Evolutionary conservation across 1,140 invertebrate species (phyloP), one percentile per base, ranked within the genome.

Genomic region (Drosophila sucinea): DNA sequence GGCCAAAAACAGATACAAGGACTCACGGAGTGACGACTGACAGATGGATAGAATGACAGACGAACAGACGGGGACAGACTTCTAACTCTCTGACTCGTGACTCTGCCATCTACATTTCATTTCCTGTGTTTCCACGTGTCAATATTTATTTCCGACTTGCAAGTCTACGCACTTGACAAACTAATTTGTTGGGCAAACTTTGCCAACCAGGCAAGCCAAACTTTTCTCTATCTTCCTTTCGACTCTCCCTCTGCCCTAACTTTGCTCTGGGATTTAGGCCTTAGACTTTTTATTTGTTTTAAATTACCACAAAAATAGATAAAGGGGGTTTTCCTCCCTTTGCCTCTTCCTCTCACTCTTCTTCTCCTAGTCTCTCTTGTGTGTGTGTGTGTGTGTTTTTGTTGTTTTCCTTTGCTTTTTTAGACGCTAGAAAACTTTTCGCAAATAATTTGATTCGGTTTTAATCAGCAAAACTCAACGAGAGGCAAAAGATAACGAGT

Each of bases 261-360:
- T 25, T 47, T 38, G 73, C 33, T 67, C 61, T 77, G 73, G 73
- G 73, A 77, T 77, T 77, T 70, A 74, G 62, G 62, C 11, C 23
- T 35, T 30, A 60, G 56, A 27, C 41, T 61, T 61, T 77, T 79
- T 90, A 90, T 90, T 90, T 90, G 85, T 86, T 90, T 90, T 90
- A 90, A 90, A 90, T 90, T 90, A 90, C 81, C 86, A 81, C 86
- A 79, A 90, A 90, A 90, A 90, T 90, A 90, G 86, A 90, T 90
- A 90, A 73, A 71, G 70, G 73, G 54, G 63, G 30, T 54, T 68
- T 51, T 80, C 23, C 51, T 47, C 67, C 25, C 57, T 33, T 29
- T 66, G 62, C 55, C 71, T 63, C 41, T 64, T 60, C 17, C 17
- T 17, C 30, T 30, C 30, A 30, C 10, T 38, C 2, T 0, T 2